These are phyloP conservation scores for Argynnis bischoffii DNA, from an alignment of 2,888 invertebrate species.

Conservation along the genomic window DNA sequence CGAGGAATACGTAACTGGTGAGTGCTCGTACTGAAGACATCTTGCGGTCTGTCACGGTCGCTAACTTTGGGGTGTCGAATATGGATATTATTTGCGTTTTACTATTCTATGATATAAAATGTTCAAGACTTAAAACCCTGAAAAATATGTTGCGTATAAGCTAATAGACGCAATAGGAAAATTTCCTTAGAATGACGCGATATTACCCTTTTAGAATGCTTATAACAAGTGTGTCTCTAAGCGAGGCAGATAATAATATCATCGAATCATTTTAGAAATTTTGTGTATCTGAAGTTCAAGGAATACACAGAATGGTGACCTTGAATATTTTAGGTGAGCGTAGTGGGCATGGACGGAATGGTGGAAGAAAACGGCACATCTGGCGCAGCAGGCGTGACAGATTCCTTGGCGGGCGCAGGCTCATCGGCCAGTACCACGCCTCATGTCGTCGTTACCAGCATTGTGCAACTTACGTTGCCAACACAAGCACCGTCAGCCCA, in stretches of 20 bases:
- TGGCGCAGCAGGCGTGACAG: constrained; percentile 66
- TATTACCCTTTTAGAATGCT: constrained; percentile 68
- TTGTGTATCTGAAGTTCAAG: constrained; percentile 58
- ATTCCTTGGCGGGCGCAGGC: constrained; percentile 65
- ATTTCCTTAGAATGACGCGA: constrained; percentile 70
- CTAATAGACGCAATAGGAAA: constrained; percentile 73
- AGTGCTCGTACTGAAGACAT: constrained; percentile 85
- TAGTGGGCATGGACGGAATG: constrained; percentile 92
- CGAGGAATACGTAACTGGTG: constrained; percentile 97
- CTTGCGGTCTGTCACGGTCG: constrained; percentile 80
- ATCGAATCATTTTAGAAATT: constrained; percentile 51
- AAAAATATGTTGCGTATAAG: constrained; percentile 64
- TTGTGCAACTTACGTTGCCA: constrained; percentile 93
- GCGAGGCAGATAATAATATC: constrained; percentile 48
- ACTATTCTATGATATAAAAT: constrained; percentile 46
- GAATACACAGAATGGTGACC: constrained; percentile 77
- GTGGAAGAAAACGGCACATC: constrained; percentile 92
- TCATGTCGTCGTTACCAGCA: constrained; percentile 85
- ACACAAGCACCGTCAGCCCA: constrained; percentile 85
- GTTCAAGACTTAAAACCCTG: constrained; percentile 46
- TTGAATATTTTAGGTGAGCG: constrained; percentile 86
- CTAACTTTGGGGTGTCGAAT: constrained; percentile 71
- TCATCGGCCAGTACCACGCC: constrained; percentile 62
- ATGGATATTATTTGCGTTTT: constrained; percentile 61
- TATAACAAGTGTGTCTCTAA: constrained; percentile 58